These are phyloP conservation scores for Chloroclysta siterata DNA, from an alignment of 2,888 invertebrate genomes.

Conservation along the genomic window DNA sequence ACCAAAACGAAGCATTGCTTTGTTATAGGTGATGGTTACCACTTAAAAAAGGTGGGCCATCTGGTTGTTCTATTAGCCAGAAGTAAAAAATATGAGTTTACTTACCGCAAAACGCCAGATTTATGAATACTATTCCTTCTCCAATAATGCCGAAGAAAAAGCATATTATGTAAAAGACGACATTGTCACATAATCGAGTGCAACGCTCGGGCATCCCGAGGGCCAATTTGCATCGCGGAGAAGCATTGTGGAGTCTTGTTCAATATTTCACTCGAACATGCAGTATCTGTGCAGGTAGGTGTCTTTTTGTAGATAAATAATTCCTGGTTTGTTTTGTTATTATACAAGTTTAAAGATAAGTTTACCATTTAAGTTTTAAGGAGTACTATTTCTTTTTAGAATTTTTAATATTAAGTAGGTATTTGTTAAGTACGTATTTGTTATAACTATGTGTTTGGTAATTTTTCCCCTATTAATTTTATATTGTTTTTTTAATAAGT, in stretches of 20 bases:
- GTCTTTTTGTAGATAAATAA: background rate
- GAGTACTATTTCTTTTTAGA: too few species aligned
- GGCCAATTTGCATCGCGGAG: constrained; percentile 60
- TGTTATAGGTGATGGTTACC: too few species aligned
- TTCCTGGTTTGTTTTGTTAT: too few species aligned
- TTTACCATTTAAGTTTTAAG: background rate
- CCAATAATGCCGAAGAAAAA: constrained; percentile 38
- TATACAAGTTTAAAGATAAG: background rate
- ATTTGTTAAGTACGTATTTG: too few species aligned
- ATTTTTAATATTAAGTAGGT: too few species aligned
- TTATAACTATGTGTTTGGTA: too few species aligned
- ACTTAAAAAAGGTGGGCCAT: too few species aligned
- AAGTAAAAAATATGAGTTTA: background rate
- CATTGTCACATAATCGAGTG: constrained; percentile 61
- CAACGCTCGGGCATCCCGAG: constrained; percentile 44
- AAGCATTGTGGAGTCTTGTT: constrained; percentile 38
- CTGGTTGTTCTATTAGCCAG: too few species aligned
- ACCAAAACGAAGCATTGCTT: too few species aligned
- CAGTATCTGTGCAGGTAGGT: constrained; percentile 46
- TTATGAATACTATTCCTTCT: constrained; percentile 28
- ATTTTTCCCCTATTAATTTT: too few species aligned
- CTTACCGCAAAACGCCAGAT: constrained; percentile 1
- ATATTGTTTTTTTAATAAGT: too few species aligned
- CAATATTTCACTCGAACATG: constrained; percentile 55
- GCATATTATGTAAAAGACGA: constrained; percentile 45